Base-by-base conservation (phyloP, 2,113 vertebrate genomes). In the Paradoxurus hermaphroditus region DNA sequence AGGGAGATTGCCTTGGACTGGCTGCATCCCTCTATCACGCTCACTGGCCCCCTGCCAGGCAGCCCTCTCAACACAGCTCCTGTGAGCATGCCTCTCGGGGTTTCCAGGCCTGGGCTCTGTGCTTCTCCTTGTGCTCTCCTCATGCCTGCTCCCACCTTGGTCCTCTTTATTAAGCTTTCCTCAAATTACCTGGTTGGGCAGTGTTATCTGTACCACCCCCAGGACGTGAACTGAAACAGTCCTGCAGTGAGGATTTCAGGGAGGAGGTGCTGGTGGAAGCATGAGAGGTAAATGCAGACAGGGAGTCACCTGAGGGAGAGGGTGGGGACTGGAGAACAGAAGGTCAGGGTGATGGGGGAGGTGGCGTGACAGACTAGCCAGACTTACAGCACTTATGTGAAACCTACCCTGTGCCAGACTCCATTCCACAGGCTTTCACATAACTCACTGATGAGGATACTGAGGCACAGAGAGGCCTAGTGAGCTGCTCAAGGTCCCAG, bases 31-130 rank as follows among this genome's bases (percentile, higher is more conserved):
- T n/a, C 34, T 36, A 31, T n/a, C 27, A n/a, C 21, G 86, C 29
- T 87, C 49, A 44, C 1, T 59, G 12, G 36, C 41, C 75, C 75
- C 56, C 11, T 0, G 0, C 14, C 75, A 13, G 41, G 59, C 31
- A 87, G 49, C 19, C 84, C 53, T 65, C 53, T 46, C 39, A 5
- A 21, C 44, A 41, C 36, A n/a, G 72, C 79, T 79, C 25, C 73
- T 44, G 36, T 27, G 73, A 67, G 31, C 3, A 0, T 0, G 0
- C 6, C 27, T 21, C 73, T 73, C 19, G 0, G 21, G 29, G 51
- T 53, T 63, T 29, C 72, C 5, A 63, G n/a, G n/a, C 56, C 51
- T 63, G 44, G 75, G 36, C 11, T 8, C 49, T 25, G 0, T 21
- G 49, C 39, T 73, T 79, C 49, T 36, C 12, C 56, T 14, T 36